Evolutionary conservation across 2,797 vertebrate genomes (phyloP).

Genomic region (Sebastes melanostomus): DNA sequence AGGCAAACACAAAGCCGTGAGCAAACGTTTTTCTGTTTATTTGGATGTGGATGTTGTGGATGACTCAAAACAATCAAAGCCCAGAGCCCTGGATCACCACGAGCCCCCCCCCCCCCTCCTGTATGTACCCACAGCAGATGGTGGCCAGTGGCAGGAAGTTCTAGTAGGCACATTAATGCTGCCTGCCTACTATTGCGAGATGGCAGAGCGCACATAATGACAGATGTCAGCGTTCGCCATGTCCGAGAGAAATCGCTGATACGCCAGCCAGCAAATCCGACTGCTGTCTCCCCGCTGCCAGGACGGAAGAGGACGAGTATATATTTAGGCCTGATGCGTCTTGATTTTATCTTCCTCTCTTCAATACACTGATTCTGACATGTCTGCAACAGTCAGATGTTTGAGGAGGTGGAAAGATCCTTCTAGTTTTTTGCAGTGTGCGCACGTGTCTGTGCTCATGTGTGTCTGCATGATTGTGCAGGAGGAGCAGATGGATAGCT

Average conservation of each 20-base stretch:
- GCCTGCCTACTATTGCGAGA: conserved; percentile 6
- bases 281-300: background rate
- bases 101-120: background rate
- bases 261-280: conserved; percentile 9
- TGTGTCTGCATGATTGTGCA: background rate
- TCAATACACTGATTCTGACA: conserved; percentile 18
- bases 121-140: conserved; percentile 58
- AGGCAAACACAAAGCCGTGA: conserved; percentile 51
- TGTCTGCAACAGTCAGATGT: conserved; percentile 30
- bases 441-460: background rate
- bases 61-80: conserved; percentile 58
- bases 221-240: conserved; percentile 48
- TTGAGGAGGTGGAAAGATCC: background rate
- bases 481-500: conserved; percentile 20
- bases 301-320: conserved; percentile 2
- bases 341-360: conserved; percentile 39
- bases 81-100: conserved; percentile 35
- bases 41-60: conserved; percentile 54
- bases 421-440: background rate
- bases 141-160: conserved; percentile 43
- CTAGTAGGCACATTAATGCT: conserved; percentile 25
- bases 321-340: conserved; percentile 26
- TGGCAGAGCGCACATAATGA: conserved; percentile 28
- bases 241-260: conserved; percentile 43
- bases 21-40: conserved; percentile 58